Conservation (phyloP, 2,113 vertebrate genomes). For the Eudyptes chrysolophus region DNA sequence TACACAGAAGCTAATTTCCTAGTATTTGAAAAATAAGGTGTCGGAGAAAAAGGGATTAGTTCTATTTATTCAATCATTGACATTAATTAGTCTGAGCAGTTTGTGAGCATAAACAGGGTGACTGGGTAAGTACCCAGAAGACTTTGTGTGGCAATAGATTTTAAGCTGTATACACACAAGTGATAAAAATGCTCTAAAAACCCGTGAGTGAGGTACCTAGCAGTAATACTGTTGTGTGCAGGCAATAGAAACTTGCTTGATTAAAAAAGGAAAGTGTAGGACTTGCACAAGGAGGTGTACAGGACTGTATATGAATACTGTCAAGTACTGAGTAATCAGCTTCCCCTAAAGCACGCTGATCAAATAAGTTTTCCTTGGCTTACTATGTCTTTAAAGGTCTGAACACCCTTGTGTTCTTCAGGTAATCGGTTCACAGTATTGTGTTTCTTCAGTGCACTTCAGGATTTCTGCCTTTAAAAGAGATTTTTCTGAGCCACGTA, state of each 20-base stretch:
- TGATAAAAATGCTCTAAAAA: background rate
- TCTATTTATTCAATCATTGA: background rate
- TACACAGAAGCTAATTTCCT: background rate
- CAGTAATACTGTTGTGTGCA: background rate
- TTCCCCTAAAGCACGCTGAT: background rate
- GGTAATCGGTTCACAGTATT: background rate
- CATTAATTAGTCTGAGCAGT: background rate
- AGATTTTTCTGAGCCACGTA: background rate
- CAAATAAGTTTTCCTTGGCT: background rate
- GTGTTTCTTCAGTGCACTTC: background rate
- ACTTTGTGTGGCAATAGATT: background rate
- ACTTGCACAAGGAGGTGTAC: background rate
- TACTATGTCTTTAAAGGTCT: background rate
- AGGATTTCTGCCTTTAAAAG: background rate
- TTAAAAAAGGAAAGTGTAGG: background rate
- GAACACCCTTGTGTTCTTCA: background rate
- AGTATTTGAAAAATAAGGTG: background rate
- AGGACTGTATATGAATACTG: background rate
- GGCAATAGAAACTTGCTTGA: background rate
- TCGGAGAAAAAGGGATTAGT: background rate
- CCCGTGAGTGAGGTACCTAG: background rate
- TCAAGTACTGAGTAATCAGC: background rate
- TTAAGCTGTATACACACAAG: background rate
- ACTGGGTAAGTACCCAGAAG: background rate
- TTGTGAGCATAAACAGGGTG: background rate